Evolutionary conservation across 2,797 vertebrate species (phyloP), one percentile per base, ranked within the genome.

Genomic region (Malacoraja senta): DNA sequence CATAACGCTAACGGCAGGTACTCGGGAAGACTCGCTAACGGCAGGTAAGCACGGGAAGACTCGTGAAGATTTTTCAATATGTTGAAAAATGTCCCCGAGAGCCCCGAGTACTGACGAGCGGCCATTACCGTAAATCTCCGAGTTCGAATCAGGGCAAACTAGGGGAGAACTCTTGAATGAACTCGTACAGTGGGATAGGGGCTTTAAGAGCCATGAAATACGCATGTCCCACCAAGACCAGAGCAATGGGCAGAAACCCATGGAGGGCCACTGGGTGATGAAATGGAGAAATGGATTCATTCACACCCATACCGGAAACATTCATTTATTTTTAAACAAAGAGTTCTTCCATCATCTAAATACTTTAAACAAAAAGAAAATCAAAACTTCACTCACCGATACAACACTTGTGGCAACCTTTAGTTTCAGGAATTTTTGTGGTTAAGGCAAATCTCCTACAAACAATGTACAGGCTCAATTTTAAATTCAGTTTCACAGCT

Each of bases 391-490:
- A 96, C 98, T 97, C 95, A 99, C 99, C 98, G 93, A 99, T 99
- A 95, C 99, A 99, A 96, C 99, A 99, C 96, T 99, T 99, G 96
- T 99, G 99, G 95, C 99, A 99, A 94, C 99, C 98, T 96, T 99
- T 99, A 94, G 99, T 99, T 95, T 99, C 99, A 0, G 99, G 98
- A 95, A 99, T 99, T 96, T 99, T 99, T 83, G 98, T 98, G 0
- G 99, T 99, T 96, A 99, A 96, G 95, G 98, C 98, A 92, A 99
- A 99, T 94, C 98, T 99, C 97, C 99, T 99, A 96, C 94, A 96
- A 97, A 35, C 38, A 68, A 68, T 91, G 95, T 91, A 95, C 44
- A 95, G 91, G 9, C 10, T 26, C 61, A 0, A 93, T 93, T 26
- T 53, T 65, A 29, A 93, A 44, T 86, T 63, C 53, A 29, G 4